Percentiles rank a stretch among this genome's conserved stretches.
phyloP scores from a whole-genome alignment of 1,140 invertebrate species.

The Stratiolaelaps scimitus region DNA sequence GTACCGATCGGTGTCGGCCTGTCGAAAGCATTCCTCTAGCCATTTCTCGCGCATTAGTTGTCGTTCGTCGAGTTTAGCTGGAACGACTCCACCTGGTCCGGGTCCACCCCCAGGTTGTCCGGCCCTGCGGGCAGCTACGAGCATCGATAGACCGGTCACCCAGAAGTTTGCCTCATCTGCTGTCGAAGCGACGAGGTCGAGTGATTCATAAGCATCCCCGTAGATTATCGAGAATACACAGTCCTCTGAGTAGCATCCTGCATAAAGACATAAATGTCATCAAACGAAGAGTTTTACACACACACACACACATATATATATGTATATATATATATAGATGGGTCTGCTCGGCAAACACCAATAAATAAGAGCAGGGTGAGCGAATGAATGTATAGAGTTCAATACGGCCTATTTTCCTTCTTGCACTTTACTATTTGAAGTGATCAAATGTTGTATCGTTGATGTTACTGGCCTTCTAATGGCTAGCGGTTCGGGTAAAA shows the following conservation, averaged over 20 bases:
- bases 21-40: slow-evolving; percentile 26
- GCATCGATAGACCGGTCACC: slow-evolving; percentile 49
- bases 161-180: slow-evolving; percentile 54
- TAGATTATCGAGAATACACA: slow-evolving; percentile 54
- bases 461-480: too few species aligned
- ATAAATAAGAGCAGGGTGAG: too few species aligned
- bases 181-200: slow-evolving; percentile 51
- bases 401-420: too few species aligned
- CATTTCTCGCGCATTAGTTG: slow-evolving; percentile 27
- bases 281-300: too few species aligned
- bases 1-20: slow-evolving; percentile 20
- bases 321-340: too few species aligned
- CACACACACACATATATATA: too few species aligned
- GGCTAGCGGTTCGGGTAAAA: too few species aligned
- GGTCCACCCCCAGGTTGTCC: slow-evolving; percentile 33
- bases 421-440: too few species aligned
- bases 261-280: too few species aligned
- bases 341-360: too few species aligned
- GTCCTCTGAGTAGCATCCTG: slow-evolving; percentile 45
- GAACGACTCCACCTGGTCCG: not conserved
- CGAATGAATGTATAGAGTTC: too few species aligned
- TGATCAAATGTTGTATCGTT: too few species aligned
- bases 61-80: slow-evolving; percentile 14
- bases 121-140: slow-evolving; percentile 43
- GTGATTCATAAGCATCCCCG: slow-evolving; percentile 49